phyloP scores from a whole-genome alignment of 2,113 vertebrate species.

The Corapipo altera region DNA sequence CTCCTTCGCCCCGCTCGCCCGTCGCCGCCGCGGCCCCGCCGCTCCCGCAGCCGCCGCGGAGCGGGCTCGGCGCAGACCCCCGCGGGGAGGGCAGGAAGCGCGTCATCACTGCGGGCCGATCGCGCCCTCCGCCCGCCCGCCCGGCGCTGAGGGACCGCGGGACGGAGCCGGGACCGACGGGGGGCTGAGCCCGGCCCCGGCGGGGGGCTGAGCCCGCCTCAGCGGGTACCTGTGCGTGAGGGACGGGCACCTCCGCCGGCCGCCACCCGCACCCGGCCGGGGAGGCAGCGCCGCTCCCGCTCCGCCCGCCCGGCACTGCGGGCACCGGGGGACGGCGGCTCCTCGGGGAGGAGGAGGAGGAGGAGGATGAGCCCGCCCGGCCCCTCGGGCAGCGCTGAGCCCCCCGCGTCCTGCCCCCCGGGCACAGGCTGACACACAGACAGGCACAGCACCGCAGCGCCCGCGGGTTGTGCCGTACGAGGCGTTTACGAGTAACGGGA shows the following conservation, averaged over 20 bases:
- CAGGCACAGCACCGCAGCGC: rapidly evolving
- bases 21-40: background rate
- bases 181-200: rapidly evolving
- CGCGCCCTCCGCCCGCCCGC: constrained; percentile 10
- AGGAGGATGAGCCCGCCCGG: background rate
- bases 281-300: background rate
- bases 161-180: too few relatives aligned
- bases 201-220: too few relatives aligned
- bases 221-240: background rate
- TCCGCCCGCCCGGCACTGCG: too few relatives aligned
- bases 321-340: background rate
- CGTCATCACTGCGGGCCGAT: constrained; percentile 77
- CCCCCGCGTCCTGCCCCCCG: background rate
- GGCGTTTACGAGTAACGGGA: rapidly evolving
- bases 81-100: constrained; percentile 75
- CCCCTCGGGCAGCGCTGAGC: background rate
- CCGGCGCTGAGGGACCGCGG: background rate
- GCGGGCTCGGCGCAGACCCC: constrained; percentile 70
- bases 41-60: constrained; percentile 31
- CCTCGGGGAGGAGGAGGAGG: background rate
- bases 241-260: background rate
- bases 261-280: background rate
- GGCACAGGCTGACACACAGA: rapidly evolving
- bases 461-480: rapidly evolving
- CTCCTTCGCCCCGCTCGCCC: background rate